Base-by-base conservation (phyloP, 2,888 invertebrate species). In the Andrena hattorfiana region DNA sequence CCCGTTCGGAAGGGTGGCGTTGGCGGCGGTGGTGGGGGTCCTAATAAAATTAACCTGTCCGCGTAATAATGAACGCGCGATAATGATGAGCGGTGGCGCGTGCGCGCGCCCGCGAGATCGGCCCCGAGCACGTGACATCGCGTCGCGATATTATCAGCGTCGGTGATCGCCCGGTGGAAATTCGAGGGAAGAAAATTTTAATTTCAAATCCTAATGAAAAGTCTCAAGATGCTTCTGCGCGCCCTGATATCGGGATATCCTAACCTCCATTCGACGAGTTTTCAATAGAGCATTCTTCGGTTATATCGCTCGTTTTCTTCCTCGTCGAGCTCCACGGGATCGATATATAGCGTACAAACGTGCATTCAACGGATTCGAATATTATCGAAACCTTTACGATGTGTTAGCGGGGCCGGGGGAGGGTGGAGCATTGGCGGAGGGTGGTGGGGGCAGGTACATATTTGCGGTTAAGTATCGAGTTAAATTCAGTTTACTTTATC, bases 231-330 rank as follows among this genome's bases (percentile, higher is more conserved):
- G 56, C 28, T 54, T 35, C 10, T 1, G n/a, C 56, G 23, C 48
- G 56, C 8, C 8, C 20, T 54, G 48, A 56, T 62, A 30, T 54
- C 49, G 20, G 59, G 51, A 75, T 56, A 26, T 67, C 67, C 62
- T 73, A 73, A 23, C 66, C 83, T 70, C 51, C 35, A 78, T 86
- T 74, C 74, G 78, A 83, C 66, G 76, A 83, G 85, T 67, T 85
- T 87, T 87, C 87, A 87, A 87, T 86, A 72, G 80, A 77, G 68
- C 81, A 83, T 87, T 87, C 85, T 87, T 83, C 72, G 64, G 63
- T 81, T 81, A 64, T 86, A 87, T 72, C 74, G 80, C 79, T 87
- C 85, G 82, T 86, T 87, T 85, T 86, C 86, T 86, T 86, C 26
- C 60, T 71, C 70, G 79, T 59, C 48, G 64, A 73, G 60, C 63